Evolutionary conservation across 1,140 invertebrate species (phyloP), one percentile per base, ranked within the genome.

Genomic region (Geopemphigus sp.): DNA sequence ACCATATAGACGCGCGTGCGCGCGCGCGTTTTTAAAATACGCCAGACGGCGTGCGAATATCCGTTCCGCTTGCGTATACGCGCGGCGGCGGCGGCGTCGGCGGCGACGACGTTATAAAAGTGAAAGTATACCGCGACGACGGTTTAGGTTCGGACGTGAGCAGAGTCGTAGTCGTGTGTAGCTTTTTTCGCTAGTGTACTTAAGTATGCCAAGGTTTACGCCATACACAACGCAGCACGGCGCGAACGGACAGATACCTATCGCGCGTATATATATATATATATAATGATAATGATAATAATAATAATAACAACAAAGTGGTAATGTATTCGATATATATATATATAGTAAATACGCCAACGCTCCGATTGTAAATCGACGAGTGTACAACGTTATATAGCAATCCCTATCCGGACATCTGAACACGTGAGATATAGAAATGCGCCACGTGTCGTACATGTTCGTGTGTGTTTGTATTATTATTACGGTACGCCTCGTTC

Each of bases 141-240:
- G 68, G 29, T 14, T 32, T 6, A 2, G 10, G 47, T 53, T 50
- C 68, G 50, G 50, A 72, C 57, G 74, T 78, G 74, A 78, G 74
- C 74, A 22, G 57, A 70, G 39, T 22, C 11, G 39, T 24, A 47
- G 74, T 56, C 29, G 22, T 17, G 53, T 45, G 56, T 78, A 63
- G 56, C 74, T 78, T 78, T 72, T 76, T 72, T 63, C 61, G 45
- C 57, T 57, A 39, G 39, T 76, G 54, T 26, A 45, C 59, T 59
- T 47, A 78, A 78, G 74, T 78, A 78, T 78, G 74, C 74, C 74
- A 78, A 78, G 74, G 74, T 78, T 78, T 78, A 76, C 32, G 15
- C 22, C 72, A 24, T 53, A 57, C n/a, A 45, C 5, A 19, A 24
- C 22, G 26, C 14, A 29, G 29, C 26, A 32, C 70, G 32, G 32